Evolutionary conservation across 2,888 invertebrate genomes (phyloP), one percentile per base, ranked within the genome.

Genomic region (Sminthurides aquaticus): DNA sequence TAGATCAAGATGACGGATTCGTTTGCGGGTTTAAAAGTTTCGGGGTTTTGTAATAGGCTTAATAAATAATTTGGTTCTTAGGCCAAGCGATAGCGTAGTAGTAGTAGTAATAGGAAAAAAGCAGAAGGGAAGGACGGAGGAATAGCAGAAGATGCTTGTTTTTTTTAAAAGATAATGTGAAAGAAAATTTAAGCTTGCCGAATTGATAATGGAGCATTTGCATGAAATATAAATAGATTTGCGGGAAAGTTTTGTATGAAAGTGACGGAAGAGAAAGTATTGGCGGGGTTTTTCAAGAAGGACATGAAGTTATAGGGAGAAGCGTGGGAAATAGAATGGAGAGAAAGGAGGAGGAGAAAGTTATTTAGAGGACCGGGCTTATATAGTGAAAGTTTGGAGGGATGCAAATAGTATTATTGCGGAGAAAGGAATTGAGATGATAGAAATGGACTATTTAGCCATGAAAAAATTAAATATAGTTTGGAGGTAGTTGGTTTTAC

Each of bases 191-290:
- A 34, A 34, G 57, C 54, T 26, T 64, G 49, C 49, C 58, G 59
- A 64, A 64, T 64, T 58, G 58, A 64, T 64, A 64, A 64, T 64
- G 64, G 57, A 15, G 29, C 52, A 64, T 64, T 64, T 64, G 59
- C 64, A 64, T 64, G 54, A 64, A 58, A 59, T 54, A 64, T 64
- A 64, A 64, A 64, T 64, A 64, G 64, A 58, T 34, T 34, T 34
- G 43, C 43, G 43, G 43, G 15, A 34, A 34, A 34, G 43, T 34
- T 34, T 34, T 34, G 43, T 34, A n/a, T 34, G 43, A 34, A 34
- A 15, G 43, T 15, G 15, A 34, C n/a, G n/a, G n/a, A n/a, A n/a
- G n/a, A 34, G 43, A 34, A 34, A 34, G n/a, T n/a, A n/a, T n/a
- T n/a, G 43, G 43, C 43, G 43, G 43, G 15, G 43, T 5, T 34